A percentile compares a stretch with the other conserved stretches of the same genome.
These are phyloP conservation scores for Aleiodes sp. DNA, from an alignment of 1,140 invertebrate species.

Conservation along the genomic window DNA sequence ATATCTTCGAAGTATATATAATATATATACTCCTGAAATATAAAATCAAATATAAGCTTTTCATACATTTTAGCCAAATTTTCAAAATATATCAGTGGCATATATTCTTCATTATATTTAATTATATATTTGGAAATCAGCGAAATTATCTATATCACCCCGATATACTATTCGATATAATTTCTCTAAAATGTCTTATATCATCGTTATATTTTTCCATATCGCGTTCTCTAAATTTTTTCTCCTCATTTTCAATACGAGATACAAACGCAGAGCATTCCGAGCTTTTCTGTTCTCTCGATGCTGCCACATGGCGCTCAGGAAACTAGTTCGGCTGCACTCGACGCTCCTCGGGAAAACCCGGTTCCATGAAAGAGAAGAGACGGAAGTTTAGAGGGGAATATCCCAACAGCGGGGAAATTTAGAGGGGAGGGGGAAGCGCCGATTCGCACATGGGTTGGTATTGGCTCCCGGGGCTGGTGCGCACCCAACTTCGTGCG, in stretches of 20 bases:
- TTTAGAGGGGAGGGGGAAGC: slow-evolving; percentile 5
- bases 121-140: too few species aligned
- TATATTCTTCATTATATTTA: too few species aligned
- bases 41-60: too few species aligned
- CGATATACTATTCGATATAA: too few species aligned
- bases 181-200: too few species aligned
- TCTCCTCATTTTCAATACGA: neutral
- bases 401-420: neutral
- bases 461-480: slow-evolving; percentile 66
- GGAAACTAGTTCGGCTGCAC: slow-evolving; percentile 52
- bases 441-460: slow-evolving; percentile 63
- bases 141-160: too few species aligned
- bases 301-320: slow-evolving; percentile 59
- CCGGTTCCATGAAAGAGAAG: slow-evolving; percentile 26
- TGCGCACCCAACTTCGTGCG: slow-evolving; percentile 37
- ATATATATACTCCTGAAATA: too few species aligned
- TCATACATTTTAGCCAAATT: too few species aligned
- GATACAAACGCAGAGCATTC: neutral
- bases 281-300: slow-evolving; percentile 43
- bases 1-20: too few species aligned
- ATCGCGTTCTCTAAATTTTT: too few species aligned
- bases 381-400: neutral
- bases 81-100: too few species aligned
- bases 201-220: too few species aligned
- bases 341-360: slow-evolving; percentile 55